Conservation (phyloP, 2,888 invertebrate species). For the Pedicia rivosa region DNA sequence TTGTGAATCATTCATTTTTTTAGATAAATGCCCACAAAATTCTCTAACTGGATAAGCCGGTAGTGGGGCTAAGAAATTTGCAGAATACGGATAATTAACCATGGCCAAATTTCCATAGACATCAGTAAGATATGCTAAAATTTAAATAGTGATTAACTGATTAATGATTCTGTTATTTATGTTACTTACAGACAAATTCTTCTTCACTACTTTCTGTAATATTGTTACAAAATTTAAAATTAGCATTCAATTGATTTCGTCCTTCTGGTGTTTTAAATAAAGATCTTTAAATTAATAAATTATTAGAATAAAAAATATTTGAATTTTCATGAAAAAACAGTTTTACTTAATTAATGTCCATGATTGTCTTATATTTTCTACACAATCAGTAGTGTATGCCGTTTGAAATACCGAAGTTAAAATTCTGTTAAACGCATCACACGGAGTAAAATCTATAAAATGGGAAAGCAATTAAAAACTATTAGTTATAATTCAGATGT, state of each 20-base stretch:
- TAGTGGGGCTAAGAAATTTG: constrained; percentile 63
- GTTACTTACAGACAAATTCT: too few relatives aligned
- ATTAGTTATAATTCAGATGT: neutral
- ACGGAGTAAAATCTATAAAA: constrained; percentile 41
- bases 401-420: constrained; percentile 57
- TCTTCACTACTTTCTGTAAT: constrained; percentile 41
- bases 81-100: constrained; percentile 88
- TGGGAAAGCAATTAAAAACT: neutral
- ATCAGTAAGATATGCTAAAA: constrained; percentile 49
- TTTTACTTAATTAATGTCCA: constrained; percentile 68
- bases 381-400: constrained; percentile 38
- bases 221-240: constrained; percentile 62
- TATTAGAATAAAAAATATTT: constrained; percentile 2
- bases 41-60: constrained; percentile 70
- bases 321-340: too few relatives aligned
- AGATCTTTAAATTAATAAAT: constrained; percentile 2
- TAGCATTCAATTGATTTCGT: constrained; percentile 45
- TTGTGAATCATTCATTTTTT: constrained; percentile 11
- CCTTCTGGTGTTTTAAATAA: constrained; percentile 39
- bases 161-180: too few relatives aligned
- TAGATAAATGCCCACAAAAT: constrained; percentile 38
- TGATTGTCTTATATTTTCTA: constrained; percentile 52
- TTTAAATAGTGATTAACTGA: constrained; percentile 17
- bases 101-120: constrained; percentile 74
- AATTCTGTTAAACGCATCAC: constrained; percentile 59